Percentiles rank a stretch among this genome's conserved stretches.
Conservation (phyloP, 2,797 vertebrate genomes). For the Limosa lapponica region DNA sequence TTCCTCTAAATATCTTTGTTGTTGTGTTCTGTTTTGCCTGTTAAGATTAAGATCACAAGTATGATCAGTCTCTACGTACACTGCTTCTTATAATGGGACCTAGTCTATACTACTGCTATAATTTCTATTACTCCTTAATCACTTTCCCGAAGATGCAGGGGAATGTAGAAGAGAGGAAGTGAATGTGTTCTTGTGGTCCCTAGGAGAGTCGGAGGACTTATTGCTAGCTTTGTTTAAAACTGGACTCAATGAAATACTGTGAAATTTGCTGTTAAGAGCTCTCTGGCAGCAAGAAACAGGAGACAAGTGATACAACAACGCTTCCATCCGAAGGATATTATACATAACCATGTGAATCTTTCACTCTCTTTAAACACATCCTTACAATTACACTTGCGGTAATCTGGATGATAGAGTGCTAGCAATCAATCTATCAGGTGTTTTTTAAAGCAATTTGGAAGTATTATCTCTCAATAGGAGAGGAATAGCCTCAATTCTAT, state of each 20-base stretch:
- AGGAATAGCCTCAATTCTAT: neutral
- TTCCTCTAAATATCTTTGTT: neutral
- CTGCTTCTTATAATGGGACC: neutral
- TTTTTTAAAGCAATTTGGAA: neutral
- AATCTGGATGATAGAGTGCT: neutral
- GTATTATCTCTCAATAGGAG: neutral
- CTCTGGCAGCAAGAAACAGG: neutral
- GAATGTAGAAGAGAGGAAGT: neutral
- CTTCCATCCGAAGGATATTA: neutral
- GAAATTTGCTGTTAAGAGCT: neutral
- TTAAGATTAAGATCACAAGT: neutral
- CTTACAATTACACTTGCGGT: neutral
- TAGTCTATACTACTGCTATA: neutral
- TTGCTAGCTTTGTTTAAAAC: neutral
- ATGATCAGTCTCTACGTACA: neutral
- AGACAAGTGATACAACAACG: neutral
- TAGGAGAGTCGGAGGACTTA: neutral
- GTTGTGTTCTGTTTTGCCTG: neutral
- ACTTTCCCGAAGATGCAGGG: neutral
- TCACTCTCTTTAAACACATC: neutral
- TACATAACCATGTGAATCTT: rapidly evolving
- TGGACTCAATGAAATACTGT: neutral
- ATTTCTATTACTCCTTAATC: neutral
- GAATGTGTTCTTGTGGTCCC: neutral
- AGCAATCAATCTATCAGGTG: neutral